Evolutionary conservation across 2,888 invertebrate species (phyloP).

Genomic region (Zonitis immaculata): DNA sequence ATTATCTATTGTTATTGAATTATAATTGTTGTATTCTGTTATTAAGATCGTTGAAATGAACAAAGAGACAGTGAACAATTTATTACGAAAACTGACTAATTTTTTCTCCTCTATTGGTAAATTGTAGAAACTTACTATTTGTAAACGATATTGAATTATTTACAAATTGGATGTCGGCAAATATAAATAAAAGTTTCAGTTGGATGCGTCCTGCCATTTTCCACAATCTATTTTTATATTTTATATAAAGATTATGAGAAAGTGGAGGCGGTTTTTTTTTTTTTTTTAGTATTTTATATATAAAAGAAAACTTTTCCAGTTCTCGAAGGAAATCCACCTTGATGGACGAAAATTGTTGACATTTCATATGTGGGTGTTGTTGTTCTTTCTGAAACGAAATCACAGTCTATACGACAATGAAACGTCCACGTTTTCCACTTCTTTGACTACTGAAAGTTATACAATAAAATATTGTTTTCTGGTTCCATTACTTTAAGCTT

Average conservation of each 20-base stretch:
- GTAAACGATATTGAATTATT: too few relatives aligned
- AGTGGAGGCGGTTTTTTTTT: too few relatives aligned
- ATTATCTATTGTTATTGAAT: constrained; percentile 17
- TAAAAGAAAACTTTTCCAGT: constrained; percentile 8
- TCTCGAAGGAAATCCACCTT: constrained; percentile 6
- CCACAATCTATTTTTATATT: neutral
- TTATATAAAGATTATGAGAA: too few relatives aligned
- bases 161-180: too few relatives aligned
- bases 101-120: neutral
- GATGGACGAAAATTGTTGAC: constrained; percentile 9
- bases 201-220: too few relatives aligned
- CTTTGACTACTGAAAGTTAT: neutral
- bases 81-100: neutral
- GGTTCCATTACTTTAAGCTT: neutral
- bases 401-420: constrained; percentile 1
- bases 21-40: constrained; percentile 9
- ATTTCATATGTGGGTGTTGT: constrained; percentile 6
- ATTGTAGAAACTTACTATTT: too few relatives aligned
- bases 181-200: too few relatives aligned
- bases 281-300: neutral
- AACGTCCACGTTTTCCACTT: constrained; percentile 2
- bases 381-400: neutral
- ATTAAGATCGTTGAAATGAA: neutral
- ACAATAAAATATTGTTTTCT: constrained; percentile 1
- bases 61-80: neutral